Evolutionary conservation across 1,140 invertebrate genomes (phyloP).

Genomic region (Cydia splendana): DNA sequence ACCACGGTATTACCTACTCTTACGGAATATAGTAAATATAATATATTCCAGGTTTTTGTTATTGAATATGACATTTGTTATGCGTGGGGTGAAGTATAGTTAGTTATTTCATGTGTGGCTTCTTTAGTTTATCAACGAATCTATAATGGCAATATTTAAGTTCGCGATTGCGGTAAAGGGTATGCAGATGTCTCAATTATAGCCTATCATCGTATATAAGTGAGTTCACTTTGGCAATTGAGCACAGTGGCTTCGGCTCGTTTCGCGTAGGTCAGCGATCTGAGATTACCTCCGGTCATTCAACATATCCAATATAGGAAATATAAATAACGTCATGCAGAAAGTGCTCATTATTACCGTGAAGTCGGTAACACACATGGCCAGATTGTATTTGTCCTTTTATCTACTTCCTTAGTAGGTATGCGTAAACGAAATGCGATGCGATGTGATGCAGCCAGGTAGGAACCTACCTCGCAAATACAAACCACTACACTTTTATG

Average conservation of each 20-base stretch:
- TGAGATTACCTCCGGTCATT: constrained; percentile 1
- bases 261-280: constrained; percentile 7
- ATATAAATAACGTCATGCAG: not conserved
- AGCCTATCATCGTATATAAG: not conserved
- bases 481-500: too few species aligned
- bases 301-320: not conserved
- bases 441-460: too few species aligned
- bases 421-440: too few species aligned
- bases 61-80: too few species aligned
- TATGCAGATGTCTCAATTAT: constrained; percentile 32
- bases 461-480: too few species aligned
- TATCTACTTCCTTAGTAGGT: too few species aligned
- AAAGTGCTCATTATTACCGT: not conserved
- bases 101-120: not conserved
- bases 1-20: too few species aligned
- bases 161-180: constrained; percentile 6
- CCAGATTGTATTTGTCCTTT: not conserved
- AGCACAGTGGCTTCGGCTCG: constrained; percentile 5
- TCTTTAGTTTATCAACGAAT: not conserved
- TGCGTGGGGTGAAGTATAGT: too few species aligned
- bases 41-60: too few species aligned
- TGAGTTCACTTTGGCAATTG: constrained; percentile 23
- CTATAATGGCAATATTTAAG: not conserved
- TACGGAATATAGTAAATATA: too few species aligned
- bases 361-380: not conserved